Evolutionary conservation across 2,888 invertebrate genomes (phyloP).

Genomic region (Branchellion lobata): DNA sequence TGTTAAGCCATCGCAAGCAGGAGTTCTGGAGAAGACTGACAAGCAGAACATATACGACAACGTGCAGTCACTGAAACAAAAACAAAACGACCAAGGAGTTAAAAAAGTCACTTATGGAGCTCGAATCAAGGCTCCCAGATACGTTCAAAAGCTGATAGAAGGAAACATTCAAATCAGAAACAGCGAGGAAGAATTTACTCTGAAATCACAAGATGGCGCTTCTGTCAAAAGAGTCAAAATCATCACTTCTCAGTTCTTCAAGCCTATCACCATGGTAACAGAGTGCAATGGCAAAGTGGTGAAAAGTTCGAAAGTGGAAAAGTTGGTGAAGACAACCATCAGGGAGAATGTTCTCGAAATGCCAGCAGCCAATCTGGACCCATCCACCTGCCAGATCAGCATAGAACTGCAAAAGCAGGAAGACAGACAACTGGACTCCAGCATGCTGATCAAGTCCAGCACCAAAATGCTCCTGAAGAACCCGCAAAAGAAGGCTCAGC

Average conservation of each 20-base stretch:
- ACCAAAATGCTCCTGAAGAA: slow-evolving; percentile 23
- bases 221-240: slow-evolving; percentile 22
- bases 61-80: neutral
- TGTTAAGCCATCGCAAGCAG: neutral
- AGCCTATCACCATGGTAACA: slow-evolving; percentile 33
- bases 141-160: slow-evolving; percentile 32
- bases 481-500: neutral
- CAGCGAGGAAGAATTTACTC: slow-evolving; percentile 35
- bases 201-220: slow-evolving; percentile 28
- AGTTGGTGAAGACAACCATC: slow-evolving; percentile 30
- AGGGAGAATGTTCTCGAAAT: slow-evolving; percentile 43
- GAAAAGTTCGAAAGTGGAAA: slow-evolving; percentile 14
- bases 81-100: neutral
- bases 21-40: neutral
- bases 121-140: slow-evolving; percentile 35
- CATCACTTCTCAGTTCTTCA: slow-evolving; percentile 37
- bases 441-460: neutral
- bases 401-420: neutral
- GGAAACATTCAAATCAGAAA: slow-evolving; percentile 40
- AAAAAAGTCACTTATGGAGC: slow-evolving; percentile 18
- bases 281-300: slow-evolving; percentile 26
- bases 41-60: neutral
- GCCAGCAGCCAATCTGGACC: slow-evolving; percentile 5
- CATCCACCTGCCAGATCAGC: neutral
- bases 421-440: neutral